Percentiles rank a stretch among this genome's conserved stretches.
These are phyloP conservation scores for Steinernema feltiae DNA, from an alignment of 1,140 invertebrate species.

Conservation along the genomic window DNA sequence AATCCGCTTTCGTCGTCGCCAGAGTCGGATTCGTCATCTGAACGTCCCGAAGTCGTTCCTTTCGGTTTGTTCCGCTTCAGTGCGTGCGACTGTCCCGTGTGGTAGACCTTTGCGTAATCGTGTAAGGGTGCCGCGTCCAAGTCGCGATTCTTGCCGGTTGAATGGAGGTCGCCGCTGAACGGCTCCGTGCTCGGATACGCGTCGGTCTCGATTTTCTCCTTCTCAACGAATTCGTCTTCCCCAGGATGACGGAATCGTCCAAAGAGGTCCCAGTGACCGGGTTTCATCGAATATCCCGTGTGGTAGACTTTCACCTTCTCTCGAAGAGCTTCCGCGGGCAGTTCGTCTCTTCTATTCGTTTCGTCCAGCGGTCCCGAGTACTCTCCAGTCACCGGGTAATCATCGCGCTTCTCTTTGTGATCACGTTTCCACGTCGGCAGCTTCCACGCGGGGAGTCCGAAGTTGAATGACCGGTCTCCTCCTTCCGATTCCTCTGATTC, in stretches of 20 bases:
- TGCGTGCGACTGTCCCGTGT: not conserved
- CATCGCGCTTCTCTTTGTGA: not conserved
- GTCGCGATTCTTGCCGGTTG: not conserved
- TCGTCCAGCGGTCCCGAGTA: not conserved
- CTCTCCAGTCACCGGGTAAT: not conserved
- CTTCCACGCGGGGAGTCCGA: not conserved
- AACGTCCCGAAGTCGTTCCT: not conserved
- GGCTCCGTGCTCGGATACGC: not conserved
- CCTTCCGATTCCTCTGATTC: constrained; percentile 9
- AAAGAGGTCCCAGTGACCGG: not conserved
- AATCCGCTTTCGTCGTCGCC: no score
- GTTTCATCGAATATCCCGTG: not conserved
- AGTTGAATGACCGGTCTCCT: not conserved
- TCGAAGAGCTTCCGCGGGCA: not conserved
- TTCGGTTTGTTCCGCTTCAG: not conserved
- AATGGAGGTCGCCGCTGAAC: not conserved
- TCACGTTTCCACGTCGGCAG: not conserved
- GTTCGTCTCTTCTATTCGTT: not conserved
- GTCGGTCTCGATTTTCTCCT: not conserved
- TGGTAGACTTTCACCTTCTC: not conserved
- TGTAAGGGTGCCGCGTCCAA: not conserved
- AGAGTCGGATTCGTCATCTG: not conserved
- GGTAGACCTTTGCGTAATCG: not conserved
- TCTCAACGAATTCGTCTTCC: not conserved
- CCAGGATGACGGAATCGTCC: not conserved